Percentiles rank a stretch among this genome's conserved stretches.
Conservation (phyloP, 2,888 invertebrate species). For the Melinopterus prodromus region DNA sequence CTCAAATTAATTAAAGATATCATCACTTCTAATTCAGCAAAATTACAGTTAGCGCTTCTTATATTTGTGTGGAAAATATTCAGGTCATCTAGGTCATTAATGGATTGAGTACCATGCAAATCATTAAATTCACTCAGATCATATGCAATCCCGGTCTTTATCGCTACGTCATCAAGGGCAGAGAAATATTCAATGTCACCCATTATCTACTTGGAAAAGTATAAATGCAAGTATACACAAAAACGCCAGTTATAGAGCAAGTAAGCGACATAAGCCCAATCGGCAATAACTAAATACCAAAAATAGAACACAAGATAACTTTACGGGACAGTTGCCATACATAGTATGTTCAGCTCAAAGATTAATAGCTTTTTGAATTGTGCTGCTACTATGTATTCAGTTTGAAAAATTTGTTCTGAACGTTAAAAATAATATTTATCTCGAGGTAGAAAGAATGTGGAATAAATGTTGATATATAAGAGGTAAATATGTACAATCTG, state of each 20-base stretch:
- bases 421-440: too few relatives aligned
- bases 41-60: neutral
- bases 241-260: neutral
- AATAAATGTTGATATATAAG: too few relatives aligned
- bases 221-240: neutral
- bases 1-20: neutral
- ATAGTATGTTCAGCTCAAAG: too few relatives aligned
- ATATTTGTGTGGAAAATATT: conserved; percentile 8
- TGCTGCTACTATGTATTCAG: too few relatives aligned
- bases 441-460: too few relatives aligned
- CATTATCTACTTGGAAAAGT: neutral
- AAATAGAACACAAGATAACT: neutral
- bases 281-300: neutral
- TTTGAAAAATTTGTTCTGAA: too few relatives aligned
- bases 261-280: neutral
- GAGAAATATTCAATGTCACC: neutral
- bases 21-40: neutral
- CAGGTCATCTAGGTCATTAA: neutral
- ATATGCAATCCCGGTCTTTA: neutral
- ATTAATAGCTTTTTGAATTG: too few relatives aligned
- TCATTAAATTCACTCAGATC: neutral
- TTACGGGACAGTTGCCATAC: too few relatives aligned
- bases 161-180: neutral
- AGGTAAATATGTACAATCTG: too few relatives aligned
- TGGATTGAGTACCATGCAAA: neutral